Conservation (phyloP, 2,113 vertebrate genomes). For the Campylomormyrus tamandua region DNA sequence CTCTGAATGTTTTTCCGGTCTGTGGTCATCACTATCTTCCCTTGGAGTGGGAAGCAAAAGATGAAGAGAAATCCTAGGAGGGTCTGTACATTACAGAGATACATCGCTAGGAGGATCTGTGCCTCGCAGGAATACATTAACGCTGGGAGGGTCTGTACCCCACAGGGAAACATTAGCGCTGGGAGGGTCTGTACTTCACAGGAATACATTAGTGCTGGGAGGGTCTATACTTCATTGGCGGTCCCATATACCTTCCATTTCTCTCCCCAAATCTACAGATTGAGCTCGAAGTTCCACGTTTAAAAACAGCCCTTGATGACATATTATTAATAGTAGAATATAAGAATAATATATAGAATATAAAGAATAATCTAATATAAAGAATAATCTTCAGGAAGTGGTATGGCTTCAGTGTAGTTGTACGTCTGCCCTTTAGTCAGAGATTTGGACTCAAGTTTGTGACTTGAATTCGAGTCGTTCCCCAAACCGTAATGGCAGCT, state of each 20-base stretch:
- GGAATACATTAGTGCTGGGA: not conserved
- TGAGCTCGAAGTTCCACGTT: slow-evolving; percentile 8
- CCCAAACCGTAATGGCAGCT: too few relatives aligned
- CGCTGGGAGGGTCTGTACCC: not conserved
- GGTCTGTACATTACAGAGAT: slow-evolving; percentile 14
- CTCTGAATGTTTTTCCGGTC: not conserved
- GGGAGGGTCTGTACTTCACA: not conserved
- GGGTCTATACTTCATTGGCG: not conserved
- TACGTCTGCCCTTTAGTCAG: too few relatives aligned
- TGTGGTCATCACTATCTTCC: not conserved
- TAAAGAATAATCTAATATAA: not conserved
- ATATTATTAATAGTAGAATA: slow-evolving; percentile 7
- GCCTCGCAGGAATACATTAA: not conserved
- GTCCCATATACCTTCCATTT: slow-evolving; percentile 20
- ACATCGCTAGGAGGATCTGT: not conserved
- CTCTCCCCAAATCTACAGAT: slow-evolving; percentile 18
- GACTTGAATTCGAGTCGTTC: too few relatives aligned
- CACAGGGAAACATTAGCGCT: not conserved
- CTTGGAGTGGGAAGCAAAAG: slow-evolving; percentile 13
- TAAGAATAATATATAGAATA: not conserved
- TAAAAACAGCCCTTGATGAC: not conserved
- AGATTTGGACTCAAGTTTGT: too few relatives aligned
- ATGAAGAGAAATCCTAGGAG: slow-evolving; percentile 22
- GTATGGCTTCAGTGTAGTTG: not conserved
- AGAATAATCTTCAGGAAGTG: not conserved